Conservation (phyloP, 2,888 invertebrate genomes). For the Harpalus rubripes region DNA sequence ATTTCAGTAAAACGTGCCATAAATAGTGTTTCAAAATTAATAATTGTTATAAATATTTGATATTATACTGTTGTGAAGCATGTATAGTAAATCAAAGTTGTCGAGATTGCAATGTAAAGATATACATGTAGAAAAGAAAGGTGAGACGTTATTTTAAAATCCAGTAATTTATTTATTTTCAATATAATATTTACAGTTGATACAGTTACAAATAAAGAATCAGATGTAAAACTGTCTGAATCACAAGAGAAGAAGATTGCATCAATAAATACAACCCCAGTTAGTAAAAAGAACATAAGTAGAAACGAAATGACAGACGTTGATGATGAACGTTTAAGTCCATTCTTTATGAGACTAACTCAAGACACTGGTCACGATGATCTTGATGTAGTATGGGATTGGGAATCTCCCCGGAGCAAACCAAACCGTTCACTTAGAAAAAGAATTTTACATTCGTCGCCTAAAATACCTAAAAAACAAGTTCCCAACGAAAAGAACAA, state of each 20-base stretch:
- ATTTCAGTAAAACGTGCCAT: conserved; percentile 6
- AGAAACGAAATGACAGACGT: conserved; percentile 10
- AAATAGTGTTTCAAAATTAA: conserved; percentile 5
- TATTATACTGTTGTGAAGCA: background rate
- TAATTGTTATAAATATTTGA: conserved; percentile 4
- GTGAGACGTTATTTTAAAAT: background rate
- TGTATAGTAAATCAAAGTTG: conserved; percentile 27
- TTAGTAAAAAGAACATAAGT: background rate
- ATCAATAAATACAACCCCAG: conserved; percentile 48
- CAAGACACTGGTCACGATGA: conserved; percentile 75
- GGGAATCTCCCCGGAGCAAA: conserved; percentile 76
- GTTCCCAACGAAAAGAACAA: conserved; percentile 72
- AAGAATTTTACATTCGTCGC: conserved; percentile 70
- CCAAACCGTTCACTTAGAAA: conserved; percentile 68
- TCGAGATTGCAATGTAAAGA: conserved; percentile 7
- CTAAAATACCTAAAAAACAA: conserved; percentile 73
- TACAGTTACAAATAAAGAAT: conserved; percentile 19
- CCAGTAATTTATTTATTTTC: too few relatives aligned
- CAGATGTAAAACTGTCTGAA: conserved; percentile 5
- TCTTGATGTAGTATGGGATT: conserved; percentile 78
- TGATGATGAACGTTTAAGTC: conserved; percentile 70
- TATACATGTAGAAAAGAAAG: conserved; percentile 4
- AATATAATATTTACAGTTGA: conserved; percentile 2
- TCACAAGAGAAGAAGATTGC: conserved; percentile 1
- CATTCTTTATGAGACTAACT: conserved; percentile 74